Conservation (phyloP, 2,888 invertebrate species). For the Hypselothyrea guttata region DNA sequence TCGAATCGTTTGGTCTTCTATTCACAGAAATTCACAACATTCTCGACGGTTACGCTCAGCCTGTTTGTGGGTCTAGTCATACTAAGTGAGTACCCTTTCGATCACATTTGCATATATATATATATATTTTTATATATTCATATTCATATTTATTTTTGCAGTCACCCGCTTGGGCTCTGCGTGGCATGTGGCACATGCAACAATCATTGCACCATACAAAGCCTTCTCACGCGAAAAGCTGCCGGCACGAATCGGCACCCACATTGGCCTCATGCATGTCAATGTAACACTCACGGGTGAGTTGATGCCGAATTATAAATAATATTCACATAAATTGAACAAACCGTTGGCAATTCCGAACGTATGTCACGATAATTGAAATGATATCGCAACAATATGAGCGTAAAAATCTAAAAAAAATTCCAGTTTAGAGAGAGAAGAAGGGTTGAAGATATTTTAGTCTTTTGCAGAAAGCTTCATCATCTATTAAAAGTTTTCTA, state of each 20-base stretch:
- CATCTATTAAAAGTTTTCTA: too few relatives aligned
- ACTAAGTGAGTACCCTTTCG: slow-evolving; percentile 87
- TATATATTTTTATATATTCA: background rate
- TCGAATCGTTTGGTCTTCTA: too few relatives aligned
- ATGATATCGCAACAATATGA: background rate
- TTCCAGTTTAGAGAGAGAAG: too few relatives aligned
- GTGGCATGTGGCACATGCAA: slow-evolving; percentile 94
- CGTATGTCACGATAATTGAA: background rate
- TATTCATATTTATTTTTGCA: slow-evolving; percentile 82
- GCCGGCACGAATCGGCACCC: slow-evolving; percentile 93
- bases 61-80: slow-evolving; percentile 96
- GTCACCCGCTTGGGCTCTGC: slow-evolving; percentile 94
- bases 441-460: too few relatives aligned
- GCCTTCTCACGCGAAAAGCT: slow-evolving; percentile 95
- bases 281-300: slow-evolving; percentile 97
- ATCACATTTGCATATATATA: slow-evolving; percentile 39
- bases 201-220: slow-evolving; percentile 92
- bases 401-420: too few relatives aligned
- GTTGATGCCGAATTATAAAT: slow-evolving; percentile 37
- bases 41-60: slow-evolving; percentile 94
- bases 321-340: background rate
- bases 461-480: too few relatives aligned
- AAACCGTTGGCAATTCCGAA: background rate
- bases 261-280: slow-evolving; percentile 95
- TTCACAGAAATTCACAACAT: slow-evolving; percentile 93